Base-by-base conservation (phyloP, 2,113 vertebrate genomes). In the Calyptommatus sinebrachiatus region DNA sequence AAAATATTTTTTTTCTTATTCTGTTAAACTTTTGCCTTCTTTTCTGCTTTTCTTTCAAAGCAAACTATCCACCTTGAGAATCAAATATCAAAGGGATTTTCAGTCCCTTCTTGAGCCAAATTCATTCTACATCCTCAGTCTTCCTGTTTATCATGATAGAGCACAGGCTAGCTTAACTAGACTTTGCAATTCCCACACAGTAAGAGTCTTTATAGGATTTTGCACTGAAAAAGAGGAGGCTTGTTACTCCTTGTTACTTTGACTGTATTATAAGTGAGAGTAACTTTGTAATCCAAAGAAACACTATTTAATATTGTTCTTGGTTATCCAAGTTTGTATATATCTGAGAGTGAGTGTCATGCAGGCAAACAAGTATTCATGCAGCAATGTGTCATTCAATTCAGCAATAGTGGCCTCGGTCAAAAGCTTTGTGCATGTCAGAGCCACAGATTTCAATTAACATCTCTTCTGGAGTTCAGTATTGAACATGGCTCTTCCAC, bases 11-110 rank as follows among this genome's bases (percentile, higher is more conserved):
- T 86, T 73, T 62, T 48, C 82, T 68, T 84, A 82, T 84, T 0
- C 77, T 88, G 69, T 92, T 89, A 84, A 86, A 61, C 8, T 90
- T 75, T 18, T 57, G 14, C 53, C 14, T 57, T 57, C 53, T 18
- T 57, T 57, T 18, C 14, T 57, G 14, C 53, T 18, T 57, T 57
- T 18, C 14, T 57, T 57, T 18, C 14, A 18, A 18, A 18, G 53
- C 22, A 66, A 80, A 24, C 68, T 77, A 76, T 45, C 84, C 76
- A 90, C 71, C 24, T 85, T n/a, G 61, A 85, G 73, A 31, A 35
- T 78, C 76, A 88, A 81, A 28, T 71, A 57, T 88, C 63, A 71
- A 71, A 77, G 12, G 22, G 46, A 73, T 84, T 85, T 62, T 86
- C 84, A 82, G 63, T 83, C 46, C 78, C 60, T 79, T 31, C 35